Base-by-base conservation (phyloP, 2,888 invertebrate species). In the Pemphredon lugubris region DNA sequence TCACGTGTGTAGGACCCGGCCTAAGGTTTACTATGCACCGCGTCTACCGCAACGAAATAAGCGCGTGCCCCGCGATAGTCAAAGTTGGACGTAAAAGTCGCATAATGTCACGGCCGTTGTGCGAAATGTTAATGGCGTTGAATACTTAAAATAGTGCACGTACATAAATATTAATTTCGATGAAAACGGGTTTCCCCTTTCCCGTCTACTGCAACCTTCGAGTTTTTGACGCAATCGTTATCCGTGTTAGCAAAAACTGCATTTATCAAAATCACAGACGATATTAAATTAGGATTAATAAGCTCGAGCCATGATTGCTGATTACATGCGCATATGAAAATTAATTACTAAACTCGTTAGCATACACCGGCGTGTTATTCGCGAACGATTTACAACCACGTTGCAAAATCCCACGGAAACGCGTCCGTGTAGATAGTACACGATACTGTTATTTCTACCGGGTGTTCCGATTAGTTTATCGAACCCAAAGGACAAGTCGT, bases 41-140 rank as follows among this genome's bases (percentile, higher is more conserved):
- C n/a, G n/a, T n/a, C n/a, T n/a, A n/a, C n/a, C n/a, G n/a, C n/a
- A n/a, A n/a, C n/a, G n/a, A n/a, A n/a, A n/a, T n/a, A n/a, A n/a
- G n/a, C n/a, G n/a, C n/a, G n/a, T n/a, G 37, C 13, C 13, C 13
- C n/a, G 13, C 2, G 42, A n/a, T 44, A 23, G 16, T 30, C 39
- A 26, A 7, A 20, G 13, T 30, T 23, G 21, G 26, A 39, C 21
- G 50, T 14, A 40, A 26, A 6, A 44, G 13, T 30, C 14, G 37
- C 26, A 39, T 51, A 69, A 70, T 70, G 32, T 40, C 51, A 57
- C 14, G 57, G 23, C n/a, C 26, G 14, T 34, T 37, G 44, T 14
- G 44, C 34, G 32, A 57, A 67, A 65, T 20, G 23, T 34, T 16
- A 54, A 57, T 40, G 30, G 39, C 6, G 21, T 34, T 30, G 44